Conservation (phyloP, 2,113 vertebrate species). For the Caretta caretta region DNA sequence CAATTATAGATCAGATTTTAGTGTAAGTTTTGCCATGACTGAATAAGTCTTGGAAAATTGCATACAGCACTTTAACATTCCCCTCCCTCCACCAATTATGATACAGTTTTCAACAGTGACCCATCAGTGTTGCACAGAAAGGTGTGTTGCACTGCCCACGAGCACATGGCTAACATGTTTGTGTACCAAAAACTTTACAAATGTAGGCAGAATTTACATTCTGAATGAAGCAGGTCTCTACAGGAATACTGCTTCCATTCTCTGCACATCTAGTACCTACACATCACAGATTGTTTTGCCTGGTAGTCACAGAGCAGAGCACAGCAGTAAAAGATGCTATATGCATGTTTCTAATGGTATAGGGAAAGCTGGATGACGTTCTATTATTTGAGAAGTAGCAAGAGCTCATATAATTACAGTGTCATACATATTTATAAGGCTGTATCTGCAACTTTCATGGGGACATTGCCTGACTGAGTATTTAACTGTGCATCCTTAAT, state of each 20-base stretch:
- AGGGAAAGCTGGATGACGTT: not conserved
- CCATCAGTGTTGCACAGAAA: not conserved
- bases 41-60: too few species aligned
- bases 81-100: too few species aligned
- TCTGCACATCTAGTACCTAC: not conserved
- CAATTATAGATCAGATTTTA: not conserved
- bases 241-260: not conserved
- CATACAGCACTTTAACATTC: too few species aligned
- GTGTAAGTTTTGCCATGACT: too few species aligned
- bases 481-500: not conserved
- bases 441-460: not conserved
- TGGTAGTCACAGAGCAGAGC: not conserved
- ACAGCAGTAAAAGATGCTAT: not conserved
- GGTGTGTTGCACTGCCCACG: not conserved
- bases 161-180: not conserved
- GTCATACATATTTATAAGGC: not conserved
- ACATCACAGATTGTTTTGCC: not conserved
- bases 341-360: not conserved
- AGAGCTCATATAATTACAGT: not conserved
- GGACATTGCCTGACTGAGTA: not conserved
- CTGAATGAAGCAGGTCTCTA: not conserved
- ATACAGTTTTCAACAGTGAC: not conserved
- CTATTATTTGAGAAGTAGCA: not conserved
- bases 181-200: too few species aligned
- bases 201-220: not conserved